phyloP scores from a whole-genome alignment of 1,140 invertebrate genomes.

The Macrobrachium nipponense region DNA sequence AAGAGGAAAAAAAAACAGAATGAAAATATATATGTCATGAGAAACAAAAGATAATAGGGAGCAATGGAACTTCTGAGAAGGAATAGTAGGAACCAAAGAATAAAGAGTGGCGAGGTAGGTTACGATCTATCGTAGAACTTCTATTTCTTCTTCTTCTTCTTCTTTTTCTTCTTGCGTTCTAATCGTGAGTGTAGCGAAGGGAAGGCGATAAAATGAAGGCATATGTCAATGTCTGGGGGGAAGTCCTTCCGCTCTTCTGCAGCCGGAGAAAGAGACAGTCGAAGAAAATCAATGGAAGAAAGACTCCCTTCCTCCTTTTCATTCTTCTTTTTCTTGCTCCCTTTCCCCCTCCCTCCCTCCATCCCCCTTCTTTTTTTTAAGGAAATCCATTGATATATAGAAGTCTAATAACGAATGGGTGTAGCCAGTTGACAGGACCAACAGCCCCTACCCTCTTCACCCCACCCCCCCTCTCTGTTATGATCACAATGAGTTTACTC shows the following conservation, averaged over 20 bases:
- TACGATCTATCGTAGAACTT: too few relatives aligned
- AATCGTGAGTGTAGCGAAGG: constrained; percentile 5
- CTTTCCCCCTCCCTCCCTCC: neutral
- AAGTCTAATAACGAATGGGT: too few relatives aligned
- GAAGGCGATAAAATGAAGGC: constrained; percentile 40
- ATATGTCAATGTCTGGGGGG: constrained; percentile 41
- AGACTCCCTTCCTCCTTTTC: neutral
- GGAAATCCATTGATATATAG: too few relatives aligned
- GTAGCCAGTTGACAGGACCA: too few relatives aligned
- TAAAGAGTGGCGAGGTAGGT: neutral
- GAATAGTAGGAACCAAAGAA: neutral
- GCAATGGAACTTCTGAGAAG: neutral
- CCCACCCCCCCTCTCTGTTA: neutral
- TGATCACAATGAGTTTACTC: neutral
- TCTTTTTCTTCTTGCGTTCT: too few relatives aligned
- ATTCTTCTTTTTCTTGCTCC: neutral
- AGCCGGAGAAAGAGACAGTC: constrained; percentile 36
- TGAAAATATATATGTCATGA: neutral
- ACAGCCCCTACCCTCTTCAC: too few relatives aligned
- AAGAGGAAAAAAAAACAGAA: neutral
- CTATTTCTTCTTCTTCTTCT: too few relatives aligned
- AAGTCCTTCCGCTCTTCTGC: constrained; percentile 40
- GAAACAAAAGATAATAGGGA: neutral
- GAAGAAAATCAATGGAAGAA: constrained; percentile 43
- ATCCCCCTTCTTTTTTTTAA: too few relatives aligned